These are phyloP conservation scores for Fopius arisanus DNA, from an alignment of 1,140 invertebrate genomes.

Conservation along the genomic window DNA sequence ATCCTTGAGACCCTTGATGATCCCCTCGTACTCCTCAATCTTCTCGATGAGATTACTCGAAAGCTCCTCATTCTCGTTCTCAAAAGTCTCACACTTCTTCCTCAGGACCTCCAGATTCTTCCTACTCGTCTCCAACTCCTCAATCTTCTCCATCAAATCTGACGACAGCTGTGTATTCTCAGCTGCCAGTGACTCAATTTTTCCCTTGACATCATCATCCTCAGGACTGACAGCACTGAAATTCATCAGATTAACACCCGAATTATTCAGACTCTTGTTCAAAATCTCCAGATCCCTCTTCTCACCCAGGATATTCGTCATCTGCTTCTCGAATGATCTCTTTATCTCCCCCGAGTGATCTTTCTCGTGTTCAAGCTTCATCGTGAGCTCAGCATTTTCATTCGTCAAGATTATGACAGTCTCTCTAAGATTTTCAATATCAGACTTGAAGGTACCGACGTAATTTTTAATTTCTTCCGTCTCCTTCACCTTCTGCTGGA, in stretches of 20 bases:
- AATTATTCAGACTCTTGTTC: not conserved
- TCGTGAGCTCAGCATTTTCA: constrained; percentile 52
- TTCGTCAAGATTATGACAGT: constrained; percentile 48
- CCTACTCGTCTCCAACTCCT: constrained; percentile 39
- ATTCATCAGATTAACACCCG: not conserved
- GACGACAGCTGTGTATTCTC: not conserved
- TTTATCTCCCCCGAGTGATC: constrained; percentile 33
- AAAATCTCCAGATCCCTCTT: not conserved
- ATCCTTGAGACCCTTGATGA: constrained; percentile 33
- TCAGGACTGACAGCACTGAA: not conserved
- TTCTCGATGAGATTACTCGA: constrained; percentile 40
- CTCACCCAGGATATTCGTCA: not conserved
- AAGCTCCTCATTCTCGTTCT: constrained; percentile 41
- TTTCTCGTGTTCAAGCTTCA: constrained; percentile 43
- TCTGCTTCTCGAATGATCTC: constrained; percentile 15
- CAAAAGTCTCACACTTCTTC: constrained; percentile 20
- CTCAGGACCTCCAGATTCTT: not conserved
- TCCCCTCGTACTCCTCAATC: constrained; percentile 38
- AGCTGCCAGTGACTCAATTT: not conserved
- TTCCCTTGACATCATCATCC: not conserved
- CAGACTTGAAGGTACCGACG: constrained; percentile 45
- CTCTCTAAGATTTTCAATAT: constrained; percentile 46
- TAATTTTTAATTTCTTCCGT: constrained; percentile 49
- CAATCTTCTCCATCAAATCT: not conserved
- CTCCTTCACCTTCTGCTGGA: constrained; percentile 46